Conservation (phyloP, 2,797 vertebrate species). For the Meda fulgida region DNA sequence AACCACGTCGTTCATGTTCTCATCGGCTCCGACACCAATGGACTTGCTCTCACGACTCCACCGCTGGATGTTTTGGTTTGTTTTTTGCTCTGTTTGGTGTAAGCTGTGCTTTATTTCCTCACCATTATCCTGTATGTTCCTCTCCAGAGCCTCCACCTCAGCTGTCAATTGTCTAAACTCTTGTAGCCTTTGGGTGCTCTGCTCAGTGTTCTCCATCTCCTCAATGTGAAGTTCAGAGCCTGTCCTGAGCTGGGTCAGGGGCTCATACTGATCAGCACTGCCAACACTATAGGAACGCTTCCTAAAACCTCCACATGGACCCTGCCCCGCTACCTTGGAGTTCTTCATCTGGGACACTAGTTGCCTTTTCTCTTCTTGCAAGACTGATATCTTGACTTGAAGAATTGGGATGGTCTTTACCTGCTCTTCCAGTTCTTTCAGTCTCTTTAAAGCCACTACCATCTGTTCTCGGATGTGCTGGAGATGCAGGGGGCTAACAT, state of each 20-base stretch:
- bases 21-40: conserved; percentile 84
- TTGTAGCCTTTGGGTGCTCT: conserved; percentile 84
- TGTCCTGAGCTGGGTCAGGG: conserved; percentile 75
- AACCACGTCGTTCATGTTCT: conserved; percentile 84
- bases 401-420: conserved; percentile 94
- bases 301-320: conserved; percentile 76
- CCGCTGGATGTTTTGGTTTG: conserved; percentile 59
- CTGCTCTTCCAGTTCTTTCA: conserved; percentile 96
- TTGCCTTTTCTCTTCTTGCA: conserved; percentile 96
- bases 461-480: conserved; percentile 98
- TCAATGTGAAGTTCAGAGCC: conserved; percentile 89
- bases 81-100: conserved; percentile 46
- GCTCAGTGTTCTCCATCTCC: conserved; percentile 83
- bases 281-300: conserved; percentile 95
- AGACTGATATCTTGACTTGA: conserved; percentile 97
- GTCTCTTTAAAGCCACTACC: conserved; percentile 90
- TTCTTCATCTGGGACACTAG: conserved; percentile 88
- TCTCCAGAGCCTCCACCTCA: conserved; percentile 92
- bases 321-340: conserved; percentile 75
- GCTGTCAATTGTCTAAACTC: conserved; percentile 93
- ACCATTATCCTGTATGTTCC: conserved; percentile 83
- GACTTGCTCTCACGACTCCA: conserved; percentile 73
- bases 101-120: conserved; percentile 65
- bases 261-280: conserved; percentile 89
- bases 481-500: conserved; percentile 92